Evolutionary conservation across 1,140 invertebrate species (phyloP).

Genomic region (Harlomillsia oculata): DNA sequence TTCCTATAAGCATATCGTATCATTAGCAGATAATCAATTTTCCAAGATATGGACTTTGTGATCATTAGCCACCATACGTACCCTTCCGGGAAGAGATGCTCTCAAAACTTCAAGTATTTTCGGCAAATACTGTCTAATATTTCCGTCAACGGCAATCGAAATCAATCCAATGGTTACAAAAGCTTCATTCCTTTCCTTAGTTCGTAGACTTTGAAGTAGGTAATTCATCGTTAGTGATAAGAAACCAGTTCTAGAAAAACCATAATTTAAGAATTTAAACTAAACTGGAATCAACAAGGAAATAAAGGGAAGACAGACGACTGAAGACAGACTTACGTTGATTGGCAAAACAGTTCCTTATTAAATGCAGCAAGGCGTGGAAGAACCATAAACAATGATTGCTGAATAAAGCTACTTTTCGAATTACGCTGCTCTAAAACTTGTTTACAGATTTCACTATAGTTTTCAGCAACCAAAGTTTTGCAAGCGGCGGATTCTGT

Average conservation of each 20-base stretch:
- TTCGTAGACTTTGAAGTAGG: slow-evolving; percentile 61
- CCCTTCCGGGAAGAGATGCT: slow-evolving; percentile 64
- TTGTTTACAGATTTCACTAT: slow-evolving; percentile 65
- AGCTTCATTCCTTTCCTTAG: slow-evolving; percentile 66
- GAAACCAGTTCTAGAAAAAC: slow-evolving; percentile 50
- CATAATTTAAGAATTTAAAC: too few species aligned
- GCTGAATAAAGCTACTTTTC: slow-evolving; percentile 72
- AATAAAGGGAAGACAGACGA: too few species aligned
- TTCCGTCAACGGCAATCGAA: slow-evolving; percentile 74
- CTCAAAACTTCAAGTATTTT: slow-evolving; percentile 81
- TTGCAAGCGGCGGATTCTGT: slow-evolving; percentile 81
- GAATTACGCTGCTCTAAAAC: slow-evolving; percentile 67
- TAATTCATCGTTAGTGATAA: slow-evolving; percentile 66
- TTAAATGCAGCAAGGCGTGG: slow-evolving; percentile 92
- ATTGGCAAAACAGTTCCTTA: slow-evolving; percentile 25
- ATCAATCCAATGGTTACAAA: slow-evolving; percentile 85
- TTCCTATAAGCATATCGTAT: slow-evolving; percentile 30
- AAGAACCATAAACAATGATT: slow-evolving; percentile 73
- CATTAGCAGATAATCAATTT: background rate
- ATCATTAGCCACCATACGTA: slow-evolving; percentile 33
- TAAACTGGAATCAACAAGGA: background rate
- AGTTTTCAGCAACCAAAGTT: slow-evolving; percentile 70
- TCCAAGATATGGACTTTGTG: background rate
- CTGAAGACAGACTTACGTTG: too few species aligned
- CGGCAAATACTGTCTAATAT: slow-evolving; percentile 68